A percentile compares a stretch with the other conserved stretches of the same genome.
phyloP scores from a whole-genome alignment of 2,797 vertebrate species.

The Cynodonichthys magdalenae region DNA sequence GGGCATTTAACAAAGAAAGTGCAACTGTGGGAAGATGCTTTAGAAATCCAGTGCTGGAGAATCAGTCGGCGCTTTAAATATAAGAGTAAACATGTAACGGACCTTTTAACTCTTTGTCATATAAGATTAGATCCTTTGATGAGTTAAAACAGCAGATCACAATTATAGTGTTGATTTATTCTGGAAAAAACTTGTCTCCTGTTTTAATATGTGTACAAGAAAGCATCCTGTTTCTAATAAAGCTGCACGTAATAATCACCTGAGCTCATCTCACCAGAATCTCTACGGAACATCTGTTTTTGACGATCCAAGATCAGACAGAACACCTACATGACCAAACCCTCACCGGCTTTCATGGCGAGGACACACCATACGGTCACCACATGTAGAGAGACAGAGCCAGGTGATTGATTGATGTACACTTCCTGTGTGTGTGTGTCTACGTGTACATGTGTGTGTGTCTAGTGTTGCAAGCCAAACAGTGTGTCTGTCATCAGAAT shows the following conservation, averaged over 20 bases:
- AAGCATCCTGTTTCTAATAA: constrained; percentile 41
- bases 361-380: constrained; percentile 67
- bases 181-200: constrained; percentile 8
- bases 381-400: constrained; percentile 75
- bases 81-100: constrained; percentile 15
- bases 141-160: constrained; percentile 1
- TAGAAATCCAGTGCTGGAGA: no score
- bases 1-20: neutral
- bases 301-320: constrained; percentile 45
- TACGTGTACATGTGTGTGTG: constrained; percentile 34
- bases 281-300: constrained; percentile 52
- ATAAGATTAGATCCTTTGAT: neutral
- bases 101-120: constrained; percentile 9
- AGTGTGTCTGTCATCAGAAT: constrained; percentile 83
- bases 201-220: constrained; percentile 20
- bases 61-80: no score
- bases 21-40: neutral
- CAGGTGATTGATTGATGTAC: constrained; percentile 81
- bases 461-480: constrained; percentile 81
- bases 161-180: constrained; percentile 25
- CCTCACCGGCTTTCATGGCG: constrained; percentile 4
- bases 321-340: constrained; percentile 46
- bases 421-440: constrained; percentile 56
- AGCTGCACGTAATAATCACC: constrained; percentile 50
- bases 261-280: constrained; percentile 49